phyloP scores from a whole-genome alignment of 2,888 invertebrate species.

The Himalopsyche japonica region DNA sequence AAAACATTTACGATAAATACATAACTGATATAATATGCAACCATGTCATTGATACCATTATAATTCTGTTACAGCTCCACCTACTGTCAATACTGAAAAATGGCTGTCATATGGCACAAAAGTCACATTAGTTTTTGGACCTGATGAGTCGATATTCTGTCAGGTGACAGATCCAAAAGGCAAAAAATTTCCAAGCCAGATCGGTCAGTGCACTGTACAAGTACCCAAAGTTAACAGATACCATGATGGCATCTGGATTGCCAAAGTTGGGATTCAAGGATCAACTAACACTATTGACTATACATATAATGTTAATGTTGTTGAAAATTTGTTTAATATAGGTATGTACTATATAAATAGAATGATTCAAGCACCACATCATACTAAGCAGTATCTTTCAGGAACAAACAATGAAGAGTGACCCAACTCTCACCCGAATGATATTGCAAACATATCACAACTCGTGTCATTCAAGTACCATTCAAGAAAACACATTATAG shows the following conservation, averaged over 20 bases:
- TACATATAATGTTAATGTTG: conserved; percentile 13
- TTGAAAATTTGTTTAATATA: neutral
- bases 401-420: too few relatives aligned
- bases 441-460: too few relatives aligned
- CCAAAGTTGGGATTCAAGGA: conserved; percentile 20
- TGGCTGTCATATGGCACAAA: neutral
- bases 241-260: conserved; percentile 26
- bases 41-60: too few relatives aligned
- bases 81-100: neutral
- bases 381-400: too few relatives aligned
- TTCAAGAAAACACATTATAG: too few relatives aligned
- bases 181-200: neutral
- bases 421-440: too few relatives aligned
- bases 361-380: too few relatives aligned
- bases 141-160: conserved; percentile 23
- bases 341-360: neutral
- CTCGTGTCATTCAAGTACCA: too few relatives aligned
- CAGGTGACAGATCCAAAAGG: conserved; percentile 17
- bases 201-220: conserved; percentile 20
- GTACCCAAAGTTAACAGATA: neutral
- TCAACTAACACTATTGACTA: conserved; percentile 14
- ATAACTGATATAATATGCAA: too few relatives aligned
- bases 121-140: conserved; percentile 23
- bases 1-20: too few relatives aligned
- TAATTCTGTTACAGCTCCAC: neutral